Conservation (phyloP, 2,888 invertebrate genomes). For the Diarsia brunnea region DNA sequence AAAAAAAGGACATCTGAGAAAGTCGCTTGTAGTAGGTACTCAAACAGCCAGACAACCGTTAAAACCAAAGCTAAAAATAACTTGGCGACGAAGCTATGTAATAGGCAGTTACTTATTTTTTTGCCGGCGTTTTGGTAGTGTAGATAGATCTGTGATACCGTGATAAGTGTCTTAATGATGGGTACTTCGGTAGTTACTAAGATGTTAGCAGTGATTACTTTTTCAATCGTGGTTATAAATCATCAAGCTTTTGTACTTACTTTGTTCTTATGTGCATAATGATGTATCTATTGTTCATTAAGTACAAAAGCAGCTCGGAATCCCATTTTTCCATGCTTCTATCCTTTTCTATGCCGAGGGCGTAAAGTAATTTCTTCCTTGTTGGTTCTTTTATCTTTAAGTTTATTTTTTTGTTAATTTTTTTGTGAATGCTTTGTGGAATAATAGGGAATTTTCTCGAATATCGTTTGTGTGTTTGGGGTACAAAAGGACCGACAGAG, state of each 20-base stretch:
- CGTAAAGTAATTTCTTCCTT: too few relatives aligned
- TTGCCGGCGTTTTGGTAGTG: not conserved
- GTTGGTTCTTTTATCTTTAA: too few relatives aligned
- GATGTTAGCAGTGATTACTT: not conserved
- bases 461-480: too few relatives aligned
- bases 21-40: too few relatives aligned
- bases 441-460: too few relatives aligned
- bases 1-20: too few relatives aligned
- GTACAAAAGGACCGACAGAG: too few relatives aligned
- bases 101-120: not conserved
- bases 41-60: too few relatives aligned
- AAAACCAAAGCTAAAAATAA: not conserved
- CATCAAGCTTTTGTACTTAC: not conserved
- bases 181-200: not conserved
- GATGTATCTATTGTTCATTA: not conserved
- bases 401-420: too few relatives aligned
- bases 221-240: not conserved
- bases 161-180: not conserved
- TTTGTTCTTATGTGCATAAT: not conserved
- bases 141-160: slow-evolving; percentile 3
- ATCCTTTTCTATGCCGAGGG: too few relatives aligned
- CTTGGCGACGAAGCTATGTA: too few relatives aligned
- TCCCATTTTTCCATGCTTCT: not conserved
- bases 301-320: not conserved
- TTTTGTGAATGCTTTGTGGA: too few relatives aligned